Evolutionary conservation across 2,113 vertebrate genomes (phyloP), one percentile per base, ranked within the genome.

Genomic region (Chaenocephalus aceratus): DNA sequence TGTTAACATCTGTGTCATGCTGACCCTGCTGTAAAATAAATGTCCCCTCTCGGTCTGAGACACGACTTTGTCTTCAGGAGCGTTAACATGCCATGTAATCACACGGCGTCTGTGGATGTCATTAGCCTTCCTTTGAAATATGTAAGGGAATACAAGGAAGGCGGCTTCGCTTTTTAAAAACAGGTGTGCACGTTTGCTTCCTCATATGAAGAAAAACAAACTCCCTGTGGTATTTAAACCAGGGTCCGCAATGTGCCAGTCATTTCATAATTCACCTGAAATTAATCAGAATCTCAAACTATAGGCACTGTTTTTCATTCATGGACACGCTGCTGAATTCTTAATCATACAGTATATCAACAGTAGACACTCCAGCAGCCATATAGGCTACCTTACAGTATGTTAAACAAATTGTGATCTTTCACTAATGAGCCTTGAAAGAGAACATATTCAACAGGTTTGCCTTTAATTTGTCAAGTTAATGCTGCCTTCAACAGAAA

Each of bases 1-100:
- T 67, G 85, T 84, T 86, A 92, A 93, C 92, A 93, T 94, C 89
- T 94, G 91, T 69, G 79, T 72, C 82, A 44, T 74, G 59, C 84
- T 78, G 71, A 80, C 69, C 84, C 86, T 66, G 91, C 88, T 91
- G 91, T 66, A 88, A 89, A 92, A 91, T 71, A 75, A 62, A 90
- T 90, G 79, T 65, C 76, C 87, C 72, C 41, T 72, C 75, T 16
- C 68, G 68, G 53, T 56, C 88, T 51, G 85, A 85, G 80, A 89
- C 75, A 63, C 3, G 69, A 44, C 79, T 80, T 79, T 78, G 86
- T 90, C 88, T 83, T 87, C 71, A 57, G 82, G 78, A 86, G 83
- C 60, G 77, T 89, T 92, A 90, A 87, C 87, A 86, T 82, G 83
- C 86, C 84, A 54, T 76, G 90, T 80, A 79, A 88, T 88, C 86